phyloP scores from a whole-genome alignment of 1,140 invertebrate species.

The Trichonephila inaurata region DNA sequence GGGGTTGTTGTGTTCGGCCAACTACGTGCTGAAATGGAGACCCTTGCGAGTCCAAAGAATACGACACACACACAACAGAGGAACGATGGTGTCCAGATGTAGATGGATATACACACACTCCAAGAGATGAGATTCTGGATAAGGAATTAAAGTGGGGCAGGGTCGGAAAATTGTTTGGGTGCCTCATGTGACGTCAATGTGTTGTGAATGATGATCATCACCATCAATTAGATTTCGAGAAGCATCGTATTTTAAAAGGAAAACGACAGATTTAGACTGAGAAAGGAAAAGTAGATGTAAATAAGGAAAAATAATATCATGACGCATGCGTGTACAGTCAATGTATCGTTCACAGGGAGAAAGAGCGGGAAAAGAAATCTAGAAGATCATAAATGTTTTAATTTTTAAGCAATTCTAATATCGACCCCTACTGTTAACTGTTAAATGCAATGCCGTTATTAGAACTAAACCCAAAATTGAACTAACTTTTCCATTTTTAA shows the following conservation, averaged over 20 bases:
- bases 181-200: conserved; percentile 21
- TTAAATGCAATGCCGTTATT: too few relatives aligned
- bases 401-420: too few relatives aligned
- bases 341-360: too few relatives aligned
- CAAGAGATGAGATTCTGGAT: conserved; percentile 6
- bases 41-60: neutral
- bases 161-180: conserved; percentile 47
- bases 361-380: too few relatives aligned
- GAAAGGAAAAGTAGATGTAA: neutral
- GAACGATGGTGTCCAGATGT: neutral
- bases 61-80: neutral
- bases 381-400: too few relatives aligned
- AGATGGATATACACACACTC: conserved; percentile 17
- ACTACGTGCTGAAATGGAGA: conserved; percentile 51
- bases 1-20: conserved; percentile 36
- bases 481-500: too few relatives aligned
- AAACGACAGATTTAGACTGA: neutral
- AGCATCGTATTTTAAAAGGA: neutral
- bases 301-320: neutral
- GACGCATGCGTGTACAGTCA: too few relatives aligned
- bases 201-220: neutral
- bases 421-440: too few relatives aligned
- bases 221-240: neutral
- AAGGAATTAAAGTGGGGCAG: conserved; percentile 38
- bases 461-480: too few relatives aligned